phyloP scores from a whole-genome alignment of 2,888 invertebrate genomes.

The Ceratothoa steindachneri region DNA sequence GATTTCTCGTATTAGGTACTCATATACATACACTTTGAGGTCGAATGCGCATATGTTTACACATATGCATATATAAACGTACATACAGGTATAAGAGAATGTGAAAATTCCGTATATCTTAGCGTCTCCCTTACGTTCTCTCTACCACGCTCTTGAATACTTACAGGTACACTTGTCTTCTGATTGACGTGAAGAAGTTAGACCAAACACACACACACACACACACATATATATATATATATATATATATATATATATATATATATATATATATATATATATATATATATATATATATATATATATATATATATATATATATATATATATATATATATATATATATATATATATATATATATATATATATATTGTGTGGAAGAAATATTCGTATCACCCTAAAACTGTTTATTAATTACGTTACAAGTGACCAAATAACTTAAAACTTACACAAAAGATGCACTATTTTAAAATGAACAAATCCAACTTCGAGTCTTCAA shows the following conservation, averaged over 20 bases:
- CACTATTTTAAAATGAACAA: no score
- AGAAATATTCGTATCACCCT: background rate
- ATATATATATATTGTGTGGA: no score
- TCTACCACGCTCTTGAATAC: background rate
- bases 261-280: background rate
- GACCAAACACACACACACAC: no score
- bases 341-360: background rate
- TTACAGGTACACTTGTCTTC: background rate
- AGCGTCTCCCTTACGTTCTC: background rate
- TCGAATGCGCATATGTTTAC: background rate
- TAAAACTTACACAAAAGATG: no score
- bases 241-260: background rate
- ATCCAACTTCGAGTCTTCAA: no score
- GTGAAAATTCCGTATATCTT: no score
- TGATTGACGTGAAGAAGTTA: background rate
- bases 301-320: background rate
- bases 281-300: background rate
- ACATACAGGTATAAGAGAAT: background rate
- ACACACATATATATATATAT: conserved; percentile 8
- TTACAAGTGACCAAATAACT: no score
- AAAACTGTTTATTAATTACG: no score
- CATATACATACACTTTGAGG: background rate
- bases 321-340: background rate
- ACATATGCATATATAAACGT: background rate
- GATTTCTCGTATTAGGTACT: no score